phyloP scores from a whole-genome alignment of 1,140 invertebrate genomes.

The Zaprionus ghesquierei region DNA sequence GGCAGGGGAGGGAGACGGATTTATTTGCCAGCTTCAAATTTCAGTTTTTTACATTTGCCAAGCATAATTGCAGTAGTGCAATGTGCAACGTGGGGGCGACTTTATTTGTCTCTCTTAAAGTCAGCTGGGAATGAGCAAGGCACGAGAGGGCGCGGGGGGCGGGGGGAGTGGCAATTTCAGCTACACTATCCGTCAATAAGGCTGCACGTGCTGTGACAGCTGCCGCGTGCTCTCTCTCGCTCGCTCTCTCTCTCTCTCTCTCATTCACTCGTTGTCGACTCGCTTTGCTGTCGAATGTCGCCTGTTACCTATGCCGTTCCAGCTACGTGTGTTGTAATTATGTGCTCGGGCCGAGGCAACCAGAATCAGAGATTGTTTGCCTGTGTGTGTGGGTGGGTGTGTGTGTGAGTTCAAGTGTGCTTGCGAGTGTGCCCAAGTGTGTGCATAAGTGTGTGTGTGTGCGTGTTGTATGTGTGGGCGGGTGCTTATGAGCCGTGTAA shows the following conservation, averaged over 20 bases:
- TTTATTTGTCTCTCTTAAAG: not conserved
- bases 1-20: no score
- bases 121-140: not conserved
- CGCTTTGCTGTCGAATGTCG: not conserved
- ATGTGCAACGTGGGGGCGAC: not conserved
- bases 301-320: not conserved
- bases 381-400: slow-evolving; percentile 4
- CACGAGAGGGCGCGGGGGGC: not conserved
- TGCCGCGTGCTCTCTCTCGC: not conserved
- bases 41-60: not conserved
- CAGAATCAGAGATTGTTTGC: slow-evolving; percentile 28
- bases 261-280: not conserved
- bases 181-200: slow-evolving; percentile 1
- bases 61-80: not conserved
- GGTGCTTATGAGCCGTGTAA: slow-evolving; percentile 33
- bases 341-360: not conserved
- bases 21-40: not conserved
- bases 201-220: slow-evolving; percentile 18
- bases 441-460: not conserved
- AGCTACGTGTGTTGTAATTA: slow-evolving; percentile 29
- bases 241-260: not conserved
- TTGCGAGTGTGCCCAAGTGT: slow-evolving; percentile 1
- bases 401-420: slow-evolving; percentile 11
- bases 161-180: not conserved
- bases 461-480: not conserved